Evolutionary conservation across 2,113 vertebrate genomes (phyloP).

Genomic region (Epinephelus fuscoguttatus): DNA sequence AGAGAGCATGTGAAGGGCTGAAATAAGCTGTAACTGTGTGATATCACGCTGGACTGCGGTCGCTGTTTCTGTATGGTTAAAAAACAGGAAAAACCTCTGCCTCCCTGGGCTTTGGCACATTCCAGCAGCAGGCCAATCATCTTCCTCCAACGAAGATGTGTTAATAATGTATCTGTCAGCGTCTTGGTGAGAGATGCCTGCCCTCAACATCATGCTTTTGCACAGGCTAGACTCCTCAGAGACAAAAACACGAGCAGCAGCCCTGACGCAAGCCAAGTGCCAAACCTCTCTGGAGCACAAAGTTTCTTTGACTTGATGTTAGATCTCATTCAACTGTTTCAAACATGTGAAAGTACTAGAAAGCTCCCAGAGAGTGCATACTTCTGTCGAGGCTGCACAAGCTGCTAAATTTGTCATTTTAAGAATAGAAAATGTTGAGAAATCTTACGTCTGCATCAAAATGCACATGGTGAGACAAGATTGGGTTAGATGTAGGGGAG

Average conservation of each 20-base stretch:
- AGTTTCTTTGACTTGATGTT: slow-evolving; percentile 20
- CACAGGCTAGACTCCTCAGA: slow-evolving; percentile 43
- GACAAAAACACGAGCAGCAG: slow-evolving; percentile 37
- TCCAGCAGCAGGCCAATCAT: slow-evolving; percentile 18
- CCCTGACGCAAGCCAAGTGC: slow-evolving; percentile 4
- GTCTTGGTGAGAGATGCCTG: slow-evolving; percentile 3
- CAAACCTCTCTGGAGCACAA: slow-evolving; percentile 17
- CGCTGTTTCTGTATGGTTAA: slow-evolving; percentile 12
- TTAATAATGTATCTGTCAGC: slow-evolving; percentile 63
- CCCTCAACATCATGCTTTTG: slow-evolving; percentile 11
- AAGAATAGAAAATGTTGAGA: background rate
- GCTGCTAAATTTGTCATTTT: background rate
- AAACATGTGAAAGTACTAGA: slow-evolving; percentile 34
- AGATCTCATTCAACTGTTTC: slow-evolving; percentile 24
- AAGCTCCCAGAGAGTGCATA: background rate
- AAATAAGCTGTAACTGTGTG: slow-evolving; percentile 20
- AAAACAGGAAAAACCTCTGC: background rate
- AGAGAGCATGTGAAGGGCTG: slow-evolving; percentile 1
- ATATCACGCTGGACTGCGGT: slow-evolving; percentile 6
- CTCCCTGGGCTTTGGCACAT: slow-evolving; percentile 15
- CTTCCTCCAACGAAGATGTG: slow-evolving; percentile 23
- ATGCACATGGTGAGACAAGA: background rate
- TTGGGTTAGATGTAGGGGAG: background rate
- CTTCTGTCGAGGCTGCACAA: background rate
- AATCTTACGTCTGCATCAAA: slow-evolving; percentile 12